These are phyloP conservation scores for Magallana gigas DNA, from an alignment of 1,140 invertebrate genomes.

Conservation along the genomic window DNA sequence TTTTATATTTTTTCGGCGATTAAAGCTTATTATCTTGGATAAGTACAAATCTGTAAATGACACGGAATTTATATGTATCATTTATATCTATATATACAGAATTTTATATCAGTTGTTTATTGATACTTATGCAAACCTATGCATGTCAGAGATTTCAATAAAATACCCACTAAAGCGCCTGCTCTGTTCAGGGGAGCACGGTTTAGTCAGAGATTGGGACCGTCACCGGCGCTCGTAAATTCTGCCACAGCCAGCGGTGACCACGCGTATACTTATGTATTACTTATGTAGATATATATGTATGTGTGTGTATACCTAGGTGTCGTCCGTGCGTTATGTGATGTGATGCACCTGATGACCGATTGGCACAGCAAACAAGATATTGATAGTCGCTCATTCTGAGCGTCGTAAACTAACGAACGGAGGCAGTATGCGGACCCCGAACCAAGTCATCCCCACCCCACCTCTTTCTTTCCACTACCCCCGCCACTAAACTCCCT, in stretches of 20 bases:
- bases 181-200: not conserved
- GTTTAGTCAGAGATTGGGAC: not conserved
- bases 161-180: conserved; percentile 11
- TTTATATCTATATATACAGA: not conserved
- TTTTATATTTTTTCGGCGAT: too few species aligned
- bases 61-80: too few species aligned
- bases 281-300: not conserved
- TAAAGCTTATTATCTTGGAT: too few species aligned
- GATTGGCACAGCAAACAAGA: not conserved
- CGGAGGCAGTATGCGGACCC: too few species aligned
- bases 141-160: conserved; percentile 2
- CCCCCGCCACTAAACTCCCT: too few species aligned
- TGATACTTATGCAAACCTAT: not conserved
- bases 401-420: not conserved
- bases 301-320: not conserved
- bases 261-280: conserved; percentile 4
- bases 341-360: conserved; percentile 13
- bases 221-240: not conserved
- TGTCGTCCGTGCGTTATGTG: not conserved
- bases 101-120: not conserved
- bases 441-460: too few species aligned
- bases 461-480: too few species aligned
- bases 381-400: not conserved
- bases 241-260: not conserved
- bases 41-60: too few species aligned